Evolutionary conservation across 2,113 vertebrate genomes (phyloP).

Genomic region (Lethenteron reissneri): DNA sequence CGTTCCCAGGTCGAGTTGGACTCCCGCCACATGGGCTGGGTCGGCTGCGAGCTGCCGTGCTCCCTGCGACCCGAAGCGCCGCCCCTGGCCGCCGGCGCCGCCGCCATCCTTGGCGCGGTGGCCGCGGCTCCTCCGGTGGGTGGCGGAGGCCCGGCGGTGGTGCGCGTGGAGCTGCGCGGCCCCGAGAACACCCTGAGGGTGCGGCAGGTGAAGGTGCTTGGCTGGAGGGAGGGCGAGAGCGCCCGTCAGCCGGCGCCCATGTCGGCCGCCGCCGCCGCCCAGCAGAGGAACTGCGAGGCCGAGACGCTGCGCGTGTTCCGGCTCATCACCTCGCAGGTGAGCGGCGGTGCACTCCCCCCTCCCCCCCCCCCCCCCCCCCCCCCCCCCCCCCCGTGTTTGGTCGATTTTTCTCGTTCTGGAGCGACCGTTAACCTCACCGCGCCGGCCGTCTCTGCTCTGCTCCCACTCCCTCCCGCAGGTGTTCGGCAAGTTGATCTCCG

Average conservation of each 20-base stretch:
- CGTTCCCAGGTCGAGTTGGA: constrained; percentile 62
- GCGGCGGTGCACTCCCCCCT: too few species aligned
- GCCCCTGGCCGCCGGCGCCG: too few species aligned
- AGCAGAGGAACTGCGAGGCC: constrained; percentile 89
- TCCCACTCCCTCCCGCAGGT: constrained; percentile 29
- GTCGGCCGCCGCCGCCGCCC: constrained; percentile 61
- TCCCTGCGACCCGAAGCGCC: too few species aligned
- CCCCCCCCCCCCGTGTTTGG: too few species aligned
- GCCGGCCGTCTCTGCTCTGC: too few species aligned
- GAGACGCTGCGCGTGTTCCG: constrained; percentile 82
- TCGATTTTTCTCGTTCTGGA: too few species aligned
- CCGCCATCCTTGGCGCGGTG: too few species aligned
- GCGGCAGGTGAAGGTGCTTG: constrained; percentile 88
- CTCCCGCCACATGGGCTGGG: constrained; percentile 94
- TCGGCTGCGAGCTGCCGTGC: constrained; percentile 70
- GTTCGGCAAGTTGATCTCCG: constrained; percentile 89
- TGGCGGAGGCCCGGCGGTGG: constrained; percentile 71
- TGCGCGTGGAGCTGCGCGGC: constrained; percentile 90
- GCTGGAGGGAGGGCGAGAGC: constrained; percentile 90
- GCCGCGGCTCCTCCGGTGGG: neutral
- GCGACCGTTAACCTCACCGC: too few species aligned
- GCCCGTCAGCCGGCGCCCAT: constrained; percentile 85
- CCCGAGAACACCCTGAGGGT: constrained; percentile 92
- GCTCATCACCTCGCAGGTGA: constrained; percentile 88
- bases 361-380: too few species aligned